Evolutionary conservation across 2,888 invertebrate genomes (phyloP).

Genomic region (Trichopria drosophilae): DNA sequence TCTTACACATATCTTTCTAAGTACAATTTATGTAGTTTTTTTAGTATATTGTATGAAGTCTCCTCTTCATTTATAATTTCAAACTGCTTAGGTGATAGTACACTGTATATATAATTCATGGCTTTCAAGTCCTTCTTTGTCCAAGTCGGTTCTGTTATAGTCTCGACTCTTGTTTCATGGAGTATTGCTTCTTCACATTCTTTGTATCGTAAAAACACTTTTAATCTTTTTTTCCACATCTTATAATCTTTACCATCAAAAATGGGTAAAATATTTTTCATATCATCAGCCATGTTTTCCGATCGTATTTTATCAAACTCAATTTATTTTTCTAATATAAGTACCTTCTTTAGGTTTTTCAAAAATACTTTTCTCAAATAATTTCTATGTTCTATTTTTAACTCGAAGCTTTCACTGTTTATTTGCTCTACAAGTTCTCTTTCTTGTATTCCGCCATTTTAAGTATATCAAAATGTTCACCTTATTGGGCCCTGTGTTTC

Average conservation of each 20-base stretch:
- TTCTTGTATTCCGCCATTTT: too few species aligned
- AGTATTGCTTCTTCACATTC: conserved; percentile 22
- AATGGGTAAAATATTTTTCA: conserved; percentile 11
- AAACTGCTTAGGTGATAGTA: conserved; percentile 25
- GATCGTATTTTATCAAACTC: conserved; percentile 2
- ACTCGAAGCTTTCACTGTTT: conserved; percentile 13
- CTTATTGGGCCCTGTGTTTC: too few species aligned
- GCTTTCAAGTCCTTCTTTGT: conserved; percentile 27
- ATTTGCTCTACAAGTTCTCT: too few species aligned
- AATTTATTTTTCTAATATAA: conserved; percentile 1
- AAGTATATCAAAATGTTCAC: too few species aligned
- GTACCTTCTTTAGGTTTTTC: conserved; percentile 7
- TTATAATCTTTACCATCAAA: conserved; percentile 27
- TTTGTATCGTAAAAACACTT: conserved; percentile 22
- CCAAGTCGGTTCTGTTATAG: conserved; percentile 21
- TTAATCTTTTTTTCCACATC: conserved; percentile 28
- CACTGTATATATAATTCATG: conserved; percentile 27
- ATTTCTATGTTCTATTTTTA: conserved; percentile 5
- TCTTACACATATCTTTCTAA: conserved; percentile 20
- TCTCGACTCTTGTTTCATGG: conserved; percentile 11
- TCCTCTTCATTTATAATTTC: too few species aligned
- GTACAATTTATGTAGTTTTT: conserved; percentile 10
- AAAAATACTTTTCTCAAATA: too few species aligned
- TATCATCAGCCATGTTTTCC: conserved; percentile 10
- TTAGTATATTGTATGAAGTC: too few species aligned